Evolutionary conservation across 2,888 invertebrate genomes (phyloP).

Genomic region (Tachina lurida): DNA sequence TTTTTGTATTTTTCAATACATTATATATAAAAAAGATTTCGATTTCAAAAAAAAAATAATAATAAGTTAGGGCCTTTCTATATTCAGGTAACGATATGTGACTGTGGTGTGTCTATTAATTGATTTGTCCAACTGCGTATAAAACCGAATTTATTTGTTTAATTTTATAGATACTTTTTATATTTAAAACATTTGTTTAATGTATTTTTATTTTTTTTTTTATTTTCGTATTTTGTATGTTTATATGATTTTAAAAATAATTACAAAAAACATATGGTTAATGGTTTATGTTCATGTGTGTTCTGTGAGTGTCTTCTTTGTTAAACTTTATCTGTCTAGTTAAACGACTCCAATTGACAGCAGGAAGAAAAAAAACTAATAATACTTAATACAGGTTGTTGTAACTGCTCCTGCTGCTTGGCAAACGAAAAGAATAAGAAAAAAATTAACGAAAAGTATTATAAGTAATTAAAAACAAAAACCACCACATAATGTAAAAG

Average conservation of each 20-base stretch:
- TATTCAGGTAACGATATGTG: too few species aligned
- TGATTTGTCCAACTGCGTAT: too few species aligned
- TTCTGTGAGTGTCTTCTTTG: slow-evolving; percentile 39
- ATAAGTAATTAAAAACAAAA: slow-evolving; percentile 56
- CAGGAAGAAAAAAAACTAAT: neutral
- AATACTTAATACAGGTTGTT: slow-evolving; percentile 17
- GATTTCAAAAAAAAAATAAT: too few species aligned
- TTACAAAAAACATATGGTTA: neutral
- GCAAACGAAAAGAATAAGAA: slow-evolving; percentile 70
- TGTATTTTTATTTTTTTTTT: neutral
- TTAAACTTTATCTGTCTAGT: slow-evolving; percentile 4
- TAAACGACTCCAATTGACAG: neutral
- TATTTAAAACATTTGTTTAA: neutral
- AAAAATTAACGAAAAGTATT: slow-evolving; percentile 30
- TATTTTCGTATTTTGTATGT: slow-evolving; percentile 11
- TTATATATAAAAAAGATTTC: too few species aligned
- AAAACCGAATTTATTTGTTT: neutral
- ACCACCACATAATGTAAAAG: slow-evolving; percentile 82
- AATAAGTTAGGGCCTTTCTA: too few species aligned
- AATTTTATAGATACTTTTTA: neutral
- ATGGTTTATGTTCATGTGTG: slow-evolving; percentile 47
- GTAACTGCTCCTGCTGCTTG: slow-evolving; percentile 16
- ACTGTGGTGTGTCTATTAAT: too few species aligned
- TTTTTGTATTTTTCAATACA: too few species aligned
- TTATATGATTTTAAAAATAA: slow-evolving; percentile 10